Evolutionary conservation across 2,888 invertebrate species (phyloP).

Genomic region (Epiblema foenella): DNA sequence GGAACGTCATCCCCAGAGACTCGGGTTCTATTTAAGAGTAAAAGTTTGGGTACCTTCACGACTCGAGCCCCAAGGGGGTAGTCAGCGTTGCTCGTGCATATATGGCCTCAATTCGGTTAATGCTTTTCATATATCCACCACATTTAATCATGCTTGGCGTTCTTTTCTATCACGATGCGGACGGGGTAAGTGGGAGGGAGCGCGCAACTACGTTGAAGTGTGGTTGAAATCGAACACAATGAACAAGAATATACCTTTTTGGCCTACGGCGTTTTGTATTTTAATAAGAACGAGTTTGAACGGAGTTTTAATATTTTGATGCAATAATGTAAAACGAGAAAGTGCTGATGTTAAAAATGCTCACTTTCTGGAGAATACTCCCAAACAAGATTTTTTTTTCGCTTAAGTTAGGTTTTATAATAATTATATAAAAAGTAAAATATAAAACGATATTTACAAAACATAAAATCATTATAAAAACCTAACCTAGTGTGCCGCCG

Average conservation of each 20-base stretch:
- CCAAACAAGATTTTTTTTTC: neutral
- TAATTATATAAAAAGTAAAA: too few species aligned
- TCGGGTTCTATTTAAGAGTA: slow-evolving; percentile 10
- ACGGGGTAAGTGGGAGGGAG: neutral
- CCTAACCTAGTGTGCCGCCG: too few species aligned
- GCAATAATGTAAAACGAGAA: neutral
- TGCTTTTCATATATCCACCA: neutral
- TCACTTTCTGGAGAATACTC: neutral
- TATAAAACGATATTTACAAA: too few species aligned
- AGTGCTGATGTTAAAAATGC: neutral
- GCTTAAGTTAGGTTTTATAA: too few species aligned
- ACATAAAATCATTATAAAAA: too few species aligned
- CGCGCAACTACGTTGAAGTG: neutral
- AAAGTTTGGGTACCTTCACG: slow-evolving; percentile 25
- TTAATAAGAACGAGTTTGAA: slow-evolving; percentile 2
- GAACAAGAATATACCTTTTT: slow-evolving; percentile 3
- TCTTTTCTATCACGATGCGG: neutral
- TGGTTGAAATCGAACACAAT: neutral
- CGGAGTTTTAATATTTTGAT: slow-evolving; percentile 5
- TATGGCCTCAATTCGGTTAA: neutral
- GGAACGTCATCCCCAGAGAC: neutral
- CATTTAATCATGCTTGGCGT: neutral
- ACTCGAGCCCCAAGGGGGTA: slow-evolving; percentile 1
- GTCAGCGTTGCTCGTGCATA: slow-evolving; percentile 22
- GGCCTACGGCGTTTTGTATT: neutral